Conservation (phyloP, 92 coral and sea anemone species). For the Palythoa grandis region DNA sequence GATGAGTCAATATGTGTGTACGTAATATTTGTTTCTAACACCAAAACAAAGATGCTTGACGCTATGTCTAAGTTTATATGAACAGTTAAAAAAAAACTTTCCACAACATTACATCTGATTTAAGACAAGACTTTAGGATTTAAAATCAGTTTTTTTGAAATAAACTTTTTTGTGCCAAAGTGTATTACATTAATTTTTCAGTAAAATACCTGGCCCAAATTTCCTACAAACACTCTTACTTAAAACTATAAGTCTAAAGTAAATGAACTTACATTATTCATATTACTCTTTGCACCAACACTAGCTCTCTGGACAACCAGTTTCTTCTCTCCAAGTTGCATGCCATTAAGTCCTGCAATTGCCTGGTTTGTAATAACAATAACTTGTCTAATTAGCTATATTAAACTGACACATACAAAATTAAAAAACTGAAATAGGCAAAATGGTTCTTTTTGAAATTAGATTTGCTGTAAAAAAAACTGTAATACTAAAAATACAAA, state of each 20-base stretch:
- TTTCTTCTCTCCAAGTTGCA: constrained; percentile 98
- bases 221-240: background rate
- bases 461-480: background rate
- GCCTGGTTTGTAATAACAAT: constrained; percentile 63
- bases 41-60: no score
- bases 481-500: no score
- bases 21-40: no score
- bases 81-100: no score
- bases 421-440: no score
- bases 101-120: no score
- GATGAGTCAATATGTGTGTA: no score
- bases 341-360: constrained; percentile 96
- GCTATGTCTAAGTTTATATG: no score
- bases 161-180: no score
- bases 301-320: constrained; percentile 98
- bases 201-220: background rate
- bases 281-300: constrained; percentile 97
- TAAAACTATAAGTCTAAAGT: background rate
- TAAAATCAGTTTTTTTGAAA: no score
- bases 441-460: background rate
- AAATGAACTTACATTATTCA: constrained; percentile 85
- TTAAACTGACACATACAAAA: background rate
- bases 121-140: no score
- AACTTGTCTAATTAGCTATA: background rate
- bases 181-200: no score